phyloP scores from a whole-genome alignment of 2,888 invertebrate species.

The Zaprionus bogoriensis region DNA sequence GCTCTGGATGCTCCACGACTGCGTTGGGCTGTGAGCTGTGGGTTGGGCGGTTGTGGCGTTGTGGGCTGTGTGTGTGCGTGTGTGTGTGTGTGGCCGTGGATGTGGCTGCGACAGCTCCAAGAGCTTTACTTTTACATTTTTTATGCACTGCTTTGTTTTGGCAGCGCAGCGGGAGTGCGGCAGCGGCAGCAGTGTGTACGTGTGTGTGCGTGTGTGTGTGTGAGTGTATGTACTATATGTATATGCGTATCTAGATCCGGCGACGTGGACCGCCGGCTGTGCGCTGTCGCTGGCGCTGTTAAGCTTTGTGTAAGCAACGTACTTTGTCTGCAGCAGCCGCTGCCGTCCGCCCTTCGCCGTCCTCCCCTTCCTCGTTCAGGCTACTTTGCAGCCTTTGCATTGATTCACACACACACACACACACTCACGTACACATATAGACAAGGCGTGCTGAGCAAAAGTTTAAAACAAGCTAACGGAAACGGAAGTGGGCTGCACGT shows the following conservation, averaged over 20 bases:
- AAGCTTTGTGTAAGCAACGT: slow-evolving; percentile 74
- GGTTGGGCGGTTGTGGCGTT: slow-evolving; percentile 24
- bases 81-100: slow-evolving; percentile 27
- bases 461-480: slow-evolving; percentile 76
- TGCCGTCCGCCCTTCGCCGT: background rate
- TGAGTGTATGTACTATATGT: background rate
- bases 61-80: slow-evolving; percentile 15
- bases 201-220: background rate
- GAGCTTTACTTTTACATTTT: slow-evolving; percentile 68
- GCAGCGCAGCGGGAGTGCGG: slow-evolving; percentile 22
- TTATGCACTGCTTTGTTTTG: slow-evolving; percentile 69
- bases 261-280: slow-evolving; percentile 56
- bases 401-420: slow-evolving; percentile 49
- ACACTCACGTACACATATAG: slow-evolving; percentile 26
- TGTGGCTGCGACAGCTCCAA: slow-evolving; percentile 57
- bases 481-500: slow-evolving; percentile 75
- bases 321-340: slow-evolving; percentile 61
- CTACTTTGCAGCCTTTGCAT: slow-evolving; percentile 46
- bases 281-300: slow-evolving; percentile 61
- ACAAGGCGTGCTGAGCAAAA: slow-evolving; percentile 32
- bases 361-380: background rate
- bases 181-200: background rate
- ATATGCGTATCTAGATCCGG: slow-evolving; percentile 17
- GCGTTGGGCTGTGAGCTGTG: slow-evolving; percentile 1
- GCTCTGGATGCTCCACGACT: slow-evolving; percentile 55